Base-by-base conservation (phyloP, 2,888 invertebrate species). In the Nemapogon koenigi region DNA sequence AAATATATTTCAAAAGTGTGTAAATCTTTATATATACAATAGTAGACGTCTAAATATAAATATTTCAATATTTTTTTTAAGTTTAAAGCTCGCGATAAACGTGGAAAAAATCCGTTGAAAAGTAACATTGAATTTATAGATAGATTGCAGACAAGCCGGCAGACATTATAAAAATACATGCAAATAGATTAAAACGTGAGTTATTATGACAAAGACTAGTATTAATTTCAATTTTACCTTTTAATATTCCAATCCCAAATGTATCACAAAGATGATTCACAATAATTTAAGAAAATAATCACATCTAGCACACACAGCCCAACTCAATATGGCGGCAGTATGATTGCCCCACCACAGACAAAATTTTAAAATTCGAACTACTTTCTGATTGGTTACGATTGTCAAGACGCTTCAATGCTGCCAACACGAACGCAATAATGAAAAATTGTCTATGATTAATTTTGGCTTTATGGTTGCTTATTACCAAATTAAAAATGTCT, bases 241-340 rank as follows among this genome's bases (percentile, higher is more conserved):
- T 46, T 41, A 43, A 51, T 57, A 61, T 63, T 66, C 63, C 57
- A 70, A 75, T 75, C 73, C 75, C 57, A 66, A 69, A 53, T 58
- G 50, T 52, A 51, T 46, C 28, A 64, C 64, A 63, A 66, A 60
- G 64, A 70, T 67, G 62, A 67, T 61, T 65, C 76, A 78, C 76
- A 56, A 57, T 55, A 63, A 60, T 50, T 54, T 53, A 53, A 55
- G 36, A 35, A 63, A 60, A 57, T 45, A 57, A 60, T 71, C 75
- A 75, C 75, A 69, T 62, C 51, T 53, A 71, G 69, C 71, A 76
- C 73, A 63, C 70, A 73, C 46, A 71, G 75, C 70, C 58, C 61
- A 63, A 67, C 70, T 75, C 76, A 78, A 76, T 78, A 78, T 76
- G 76, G 76, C 76, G 76, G 72, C 70, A 62, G 65, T 60, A 62